Conservation (phyloP, 2,888 invertebrate species). For the Monoplex corrugatus region DNA sequence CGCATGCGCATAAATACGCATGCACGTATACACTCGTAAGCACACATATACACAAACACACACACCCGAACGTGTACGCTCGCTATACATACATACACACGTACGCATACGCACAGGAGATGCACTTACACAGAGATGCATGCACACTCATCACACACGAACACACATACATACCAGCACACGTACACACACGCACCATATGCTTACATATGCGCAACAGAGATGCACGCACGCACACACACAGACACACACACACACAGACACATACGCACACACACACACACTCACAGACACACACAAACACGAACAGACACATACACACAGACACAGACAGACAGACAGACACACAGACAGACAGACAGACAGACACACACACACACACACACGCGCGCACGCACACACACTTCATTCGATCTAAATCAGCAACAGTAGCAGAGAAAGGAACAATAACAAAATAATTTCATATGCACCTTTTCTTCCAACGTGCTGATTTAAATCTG, state of each 20-base stretch:
- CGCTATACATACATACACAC: too few relatives aligned
- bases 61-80: too few relatives aligned
- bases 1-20: neutral
- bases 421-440: neutral
- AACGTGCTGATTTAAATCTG: too few relatives aligned
- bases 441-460: too few relatives aligned
- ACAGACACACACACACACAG: neutral
- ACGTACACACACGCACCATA: slow-evolving; percentile 22
- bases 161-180: neutral
- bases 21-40: too few relatives aligned
- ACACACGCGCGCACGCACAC: slow-evolving; percentile 18
- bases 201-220: too few relatives aligned
- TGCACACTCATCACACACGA: too few relatives aligned
- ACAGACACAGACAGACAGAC: neutral
- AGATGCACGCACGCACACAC: slow-evolving; percentile 6
- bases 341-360: neutral
- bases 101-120: too few relatives aligned
- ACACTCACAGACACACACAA: neutral
- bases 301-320: neutral
- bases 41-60: too few relatives aligned
- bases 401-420: too few relatives aligned
- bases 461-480: too few relatives aligned
- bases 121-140: too few relatives aligned
- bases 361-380: neutral
- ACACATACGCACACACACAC: neutral